A percentile compares a stretch with the other conserved stretches of the same genome.
Conservation (phyloP, 2,797 vertebrate species). For the Chlorospingus semifuscus region DNA sequence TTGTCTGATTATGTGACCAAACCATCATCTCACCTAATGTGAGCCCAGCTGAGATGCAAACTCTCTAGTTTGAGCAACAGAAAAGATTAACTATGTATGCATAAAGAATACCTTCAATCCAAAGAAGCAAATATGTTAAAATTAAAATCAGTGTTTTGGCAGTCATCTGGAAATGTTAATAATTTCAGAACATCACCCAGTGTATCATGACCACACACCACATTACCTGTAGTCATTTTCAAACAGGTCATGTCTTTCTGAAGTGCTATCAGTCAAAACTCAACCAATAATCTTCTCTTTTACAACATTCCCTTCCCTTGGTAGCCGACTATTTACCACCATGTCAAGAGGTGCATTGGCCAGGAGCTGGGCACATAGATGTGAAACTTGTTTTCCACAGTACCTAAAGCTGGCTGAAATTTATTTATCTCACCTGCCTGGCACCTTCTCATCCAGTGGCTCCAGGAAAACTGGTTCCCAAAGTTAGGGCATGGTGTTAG, state of each 20-base stretch:
- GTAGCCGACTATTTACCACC: not conserved
- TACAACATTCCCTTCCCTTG: not conserved
- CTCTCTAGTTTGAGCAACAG: not conserved
- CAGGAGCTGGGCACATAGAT: not conserved
- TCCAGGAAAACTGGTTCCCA: not conserved
- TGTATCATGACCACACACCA: not conserved
- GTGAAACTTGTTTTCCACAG: not conserved
- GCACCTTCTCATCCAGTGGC: not conserved
- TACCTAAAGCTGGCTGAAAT: not conserved
- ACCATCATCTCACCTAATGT: not conserved
- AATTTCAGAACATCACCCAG: not conserved
- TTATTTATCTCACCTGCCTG: not conserved
- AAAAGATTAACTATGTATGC: not conserved
- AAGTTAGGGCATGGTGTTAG: not conserved
- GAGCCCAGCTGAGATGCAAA: not conserved
- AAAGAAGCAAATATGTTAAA: not conserved
- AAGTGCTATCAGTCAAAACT: not conserved
- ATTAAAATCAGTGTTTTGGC: not conserved
- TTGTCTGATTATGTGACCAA: not conserved
- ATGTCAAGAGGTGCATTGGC: not conserved
- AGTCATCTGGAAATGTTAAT: not conserved
- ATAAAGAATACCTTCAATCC: not conserved
- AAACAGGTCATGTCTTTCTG: not conserved
- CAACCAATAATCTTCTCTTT: not conserved
- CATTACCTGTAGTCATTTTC: not conserved